These are phyloP conservation scores for Oostethus manadensis DNA, from an alignment of 2,113 vertebrate genomes.

Conservation along the genomic window DNA sequence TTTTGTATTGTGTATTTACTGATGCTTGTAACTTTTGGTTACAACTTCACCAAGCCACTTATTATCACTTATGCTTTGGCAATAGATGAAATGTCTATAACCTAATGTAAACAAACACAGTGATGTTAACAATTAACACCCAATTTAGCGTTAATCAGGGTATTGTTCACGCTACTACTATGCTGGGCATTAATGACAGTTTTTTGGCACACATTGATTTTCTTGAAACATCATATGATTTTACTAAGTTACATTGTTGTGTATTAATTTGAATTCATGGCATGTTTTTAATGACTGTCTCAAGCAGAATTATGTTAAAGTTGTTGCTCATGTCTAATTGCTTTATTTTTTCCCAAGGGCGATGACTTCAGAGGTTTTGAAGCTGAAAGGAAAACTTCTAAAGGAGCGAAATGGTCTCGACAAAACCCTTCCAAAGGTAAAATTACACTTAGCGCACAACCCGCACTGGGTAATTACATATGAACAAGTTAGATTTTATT, in stretches of 20 bases:
- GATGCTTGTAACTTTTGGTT: too few relatives aligned
- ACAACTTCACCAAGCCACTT: too few relatives aligned
- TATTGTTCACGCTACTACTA: neutral
- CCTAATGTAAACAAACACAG: too few relatives aligned
- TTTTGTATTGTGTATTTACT: neutral
- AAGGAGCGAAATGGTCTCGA: slow-evolving; percentile 63
- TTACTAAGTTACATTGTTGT: neutral
- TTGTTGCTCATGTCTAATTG: slow-evolving; percentile 30
- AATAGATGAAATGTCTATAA: too few relatives aligned
- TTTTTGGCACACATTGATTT: neutral
- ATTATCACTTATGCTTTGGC: too few relatives aligned
- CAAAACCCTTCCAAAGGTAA: slow-evolving; percentile 82
- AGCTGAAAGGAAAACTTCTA: slow-evolving; percentile 69
- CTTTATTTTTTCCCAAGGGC: slow-evolving; percentile 62
- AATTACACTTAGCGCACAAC: slow-evolving; percentile 8
- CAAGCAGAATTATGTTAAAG: neutral
- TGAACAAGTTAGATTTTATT: neutral
- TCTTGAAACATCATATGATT: too few relatives aligned
- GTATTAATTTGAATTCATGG: neutral
- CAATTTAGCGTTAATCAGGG: neutral
- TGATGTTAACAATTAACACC: neutral
- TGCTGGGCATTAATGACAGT: neutral
- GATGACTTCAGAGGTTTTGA: slow-evolving; percentile 85
- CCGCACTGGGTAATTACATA: neutral
- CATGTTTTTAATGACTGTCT: slow-evolving; percentile 2